Percentiles rank a stretch among this genome's conserved stretches.
Evolutionary conservation across 2,888 invertebrate species (phyloP).

Genomic region (Stratiomys singularior): DNA sequence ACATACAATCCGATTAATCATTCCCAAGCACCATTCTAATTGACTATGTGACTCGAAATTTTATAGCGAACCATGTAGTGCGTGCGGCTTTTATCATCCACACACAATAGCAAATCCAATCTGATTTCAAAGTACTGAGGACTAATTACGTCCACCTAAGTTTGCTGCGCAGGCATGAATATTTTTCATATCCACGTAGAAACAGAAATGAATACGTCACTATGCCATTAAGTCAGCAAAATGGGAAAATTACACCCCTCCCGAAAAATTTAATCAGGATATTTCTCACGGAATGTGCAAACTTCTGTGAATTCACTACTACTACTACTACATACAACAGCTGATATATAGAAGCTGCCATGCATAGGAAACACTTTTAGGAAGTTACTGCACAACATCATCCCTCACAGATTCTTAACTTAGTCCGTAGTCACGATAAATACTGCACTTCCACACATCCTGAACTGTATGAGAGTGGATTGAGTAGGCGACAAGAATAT

Average conservation of each 20-base stretch:
- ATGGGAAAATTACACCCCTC: slow-evolving; percentile 42
- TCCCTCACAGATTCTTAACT: not conserved
- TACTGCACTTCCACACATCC: not conserved
- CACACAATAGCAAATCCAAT: not conserved
- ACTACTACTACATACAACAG: not conserved
- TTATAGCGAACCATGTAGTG: not conserved
- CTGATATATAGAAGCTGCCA: not conserved
- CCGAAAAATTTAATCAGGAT: slow-evolving; percentile 40
- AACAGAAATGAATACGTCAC: not conserved
- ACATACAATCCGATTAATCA: slow-evolving; percentile 30
- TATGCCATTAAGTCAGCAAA: not conserved
- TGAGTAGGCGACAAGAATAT: slow-evolving; percentile 38
- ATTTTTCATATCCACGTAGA: not conserved
- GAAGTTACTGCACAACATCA: not conserved
- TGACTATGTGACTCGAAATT: slow-evolving; percentile 37
- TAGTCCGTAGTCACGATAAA: not conserved
- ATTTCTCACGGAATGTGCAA: slow-evolving; percentile 45
- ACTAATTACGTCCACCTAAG: not conserved
- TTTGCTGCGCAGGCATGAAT: not conserved
- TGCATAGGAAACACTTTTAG: slow-evolving; percentile 5
- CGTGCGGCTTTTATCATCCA: not conserved
- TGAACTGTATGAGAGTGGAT: not conserved
- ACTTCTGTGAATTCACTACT: slow-evolving; percentile 9
- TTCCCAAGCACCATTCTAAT: slow-evolving; percentile 6
- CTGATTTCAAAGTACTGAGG: not conserved